phyloP scores from a whole-genome alignment of 2,797 vertebrate genomes.

The Spea hammondii region DNA sequence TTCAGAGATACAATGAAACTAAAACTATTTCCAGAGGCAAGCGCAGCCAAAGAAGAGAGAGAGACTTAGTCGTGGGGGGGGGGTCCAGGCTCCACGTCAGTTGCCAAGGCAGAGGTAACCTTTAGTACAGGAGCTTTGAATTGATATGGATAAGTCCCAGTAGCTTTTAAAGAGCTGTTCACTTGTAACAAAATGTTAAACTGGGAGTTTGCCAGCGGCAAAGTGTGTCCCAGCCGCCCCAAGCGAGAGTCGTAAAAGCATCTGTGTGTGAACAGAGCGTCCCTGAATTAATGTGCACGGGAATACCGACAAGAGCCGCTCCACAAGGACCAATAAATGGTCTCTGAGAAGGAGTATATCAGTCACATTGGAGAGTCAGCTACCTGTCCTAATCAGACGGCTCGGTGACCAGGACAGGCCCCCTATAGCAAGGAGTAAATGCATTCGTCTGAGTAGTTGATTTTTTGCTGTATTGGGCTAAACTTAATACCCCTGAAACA shows the following conservation, averaged over 20 bases:
- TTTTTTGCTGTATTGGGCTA: too few relatives aligned
- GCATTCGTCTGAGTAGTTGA: too few relatives aligned
- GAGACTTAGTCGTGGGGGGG: neutral
- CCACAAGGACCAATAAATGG: conserved; percentile 23
- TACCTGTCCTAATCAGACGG: neutral
- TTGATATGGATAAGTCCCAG: neutral
- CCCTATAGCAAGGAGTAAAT: too few relatives aligned
- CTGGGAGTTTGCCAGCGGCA: conserved; percentile 11
- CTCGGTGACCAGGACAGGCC: neutral
- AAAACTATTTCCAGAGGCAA: too few relatives aligned
- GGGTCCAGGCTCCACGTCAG: neutral
- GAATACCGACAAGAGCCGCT: neutral
- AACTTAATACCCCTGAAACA: too few relatives aligned
- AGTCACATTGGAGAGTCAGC: neutral
- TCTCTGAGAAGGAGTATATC: conserved; percentile 1
- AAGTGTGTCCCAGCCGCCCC: conserved; percentile 14
- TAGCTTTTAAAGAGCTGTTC: neutral
- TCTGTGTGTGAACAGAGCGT: neutral
- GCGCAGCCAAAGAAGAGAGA: neutral
- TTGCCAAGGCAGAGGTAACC: neutral
- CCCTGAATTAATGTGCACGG: neutral
- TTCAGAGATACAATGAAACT: too few relatives aligned
- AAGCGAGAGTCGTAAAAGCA: conserved; percentile 17
- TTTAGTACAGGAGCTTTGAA: neutral
- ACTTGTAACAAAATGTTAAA: neutral